These are phyloP conservation scores for Pyrocoelia pectoralis DNA, from an alignment of 2,888 invertebrate genomes.

Conservation along the genomic window DNA sequence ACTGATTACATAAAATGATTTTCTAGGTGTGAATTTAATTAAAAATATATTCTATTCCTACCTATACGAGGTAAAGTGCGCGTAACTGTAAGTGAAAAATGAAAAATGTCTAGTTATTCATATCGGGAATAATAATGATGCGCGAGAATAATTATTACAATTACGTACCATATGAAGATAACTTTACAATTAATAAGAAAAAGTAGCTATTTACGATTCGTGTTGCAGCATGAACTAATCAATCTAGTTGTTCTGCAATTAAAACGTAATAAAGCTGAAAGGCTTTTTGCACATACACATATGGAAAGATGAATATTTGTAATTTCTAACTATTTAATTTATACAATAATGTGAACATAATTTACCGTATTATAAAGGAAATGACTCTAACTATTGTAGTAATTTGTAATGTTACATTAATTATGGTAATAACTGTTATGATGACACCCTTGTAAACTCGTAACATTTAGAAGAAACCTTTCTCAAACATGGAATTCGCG, in stretches of 20 bases:
- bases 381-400: constrained; percentile 41
- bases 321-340: constrained; percentile 42
- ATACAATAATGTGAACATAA: constrained; percentile 42
- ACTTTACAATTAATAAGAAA: neutral
- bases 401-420: constrained; percentile 41
- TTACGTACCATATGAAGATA: neutral
- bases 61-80: neutral
- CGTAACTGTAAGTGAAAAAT: neutral
- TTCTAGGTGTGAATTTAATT: neutral
- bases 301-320: constrained; percentile 33
- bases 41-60: too few species aligned
- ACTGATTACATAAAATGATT: neutral
- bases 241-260: constrained; percentile 27
- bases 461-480: too few species aligned
- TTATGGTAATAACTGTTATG: constrained; percentile 15
- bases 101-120: neutral
- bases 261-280: constrained; percentile 40
- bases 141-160: neutral
- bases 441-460: neutral
- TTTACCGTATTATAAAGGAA: constrained; percentile 35
- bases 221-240: constrained; percentile 7
- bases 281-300: constrained; percentile 29
- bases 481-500: too few species aligned
- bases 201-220: neutral
- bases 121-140: neutral